These are phyloP conservation scores for Pachyseris speciosa DNA, from an alignment of 64 coral and sea anemone species.

Conservation along the genomic window DNA sequence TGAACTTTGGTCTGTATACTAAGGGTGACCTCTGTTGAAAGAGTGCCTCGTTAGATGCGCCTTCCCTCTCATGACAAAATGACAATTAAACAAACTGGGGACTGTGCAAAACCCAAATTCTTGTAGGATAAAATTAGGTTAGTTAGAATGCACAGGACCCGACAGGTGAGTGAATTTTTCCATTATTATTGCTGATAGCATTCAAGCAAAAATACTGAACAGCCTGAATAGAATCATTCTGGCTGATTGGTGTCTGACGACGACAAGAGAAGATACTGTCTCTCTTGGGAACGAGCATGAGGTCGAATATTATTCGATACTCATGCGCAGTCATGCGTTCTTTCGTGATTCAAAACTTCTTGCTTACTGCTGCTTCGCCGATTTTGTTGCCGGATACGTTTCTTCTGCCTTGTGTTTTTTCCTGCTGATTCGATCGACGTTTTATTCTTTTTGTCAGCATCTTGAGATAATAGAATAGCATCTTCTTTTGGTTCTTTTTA, in stretches of 20 bases:
- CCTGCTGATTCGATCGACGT: too few relatives aligned
- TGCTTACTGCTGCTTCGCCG: too few relatives aligned
- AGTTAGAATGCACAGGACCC: background rate
- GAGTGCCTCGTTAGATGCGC: background rate
- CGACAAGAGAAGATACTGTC: background rate
- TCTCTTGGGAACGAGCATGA: background rate
- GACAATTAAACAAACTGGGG: background rate
- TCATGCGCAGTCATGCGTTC: too few relatives aligned
- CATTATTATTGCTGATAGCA: background rate
- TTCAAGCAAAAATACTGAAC: background rate
- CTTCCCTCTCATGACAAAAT: background rate
- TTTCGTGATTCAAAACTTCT: too few relatives aligned
- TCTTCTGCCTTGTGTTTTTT: too few relatives aligned
- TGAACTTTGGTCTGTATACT: background rate
- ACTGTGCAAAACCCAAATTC: background rate
- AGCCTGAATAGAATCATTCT: background rate
- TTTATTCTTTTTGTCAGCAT: too few relatives aligned
- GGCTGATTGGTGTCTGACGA: background rate
- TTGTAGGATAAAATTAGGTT: background rate
- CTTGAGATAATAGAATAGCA: too few relatives aligned
- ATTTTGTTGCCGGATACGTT: too few relatives aligned
- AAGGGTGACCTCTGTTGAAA: background rate
- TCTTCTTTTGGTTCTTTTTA: too few relatives aligned
- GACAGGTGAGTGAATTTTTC: background rate
- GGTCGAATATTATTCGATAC: background rate